These are phyloP conservation scores for Drosophila sturtevanti DNA, from an alignment of 1,140 invertebrate species.

Conservation along the genomic window DNA sequence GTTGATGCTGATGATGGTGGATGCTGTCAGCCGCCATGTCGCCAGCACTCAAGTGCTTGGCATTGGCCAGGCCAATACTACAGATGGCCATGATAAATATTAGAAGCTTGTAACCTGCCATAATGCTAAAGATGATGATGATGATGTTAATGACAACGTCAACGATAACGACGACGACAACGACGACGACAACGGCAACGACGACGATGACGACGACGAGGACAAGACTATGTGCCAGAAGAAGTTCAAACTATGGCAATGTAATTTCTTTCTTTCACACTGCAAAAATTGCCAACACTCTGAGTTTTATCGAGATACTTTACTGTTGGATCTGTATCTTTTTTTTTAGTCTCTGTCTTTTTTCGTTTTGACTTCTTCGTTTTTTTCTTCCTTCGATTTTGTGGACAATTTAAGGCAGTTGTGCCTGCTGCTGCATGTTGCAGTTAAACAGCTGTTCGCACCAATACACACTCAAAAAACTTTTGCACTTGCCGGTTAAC, in stretches of 20 bases:
- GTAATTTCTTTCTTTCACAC: no score
- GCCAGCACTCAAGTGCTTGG: slow-evolving; percentile 55
- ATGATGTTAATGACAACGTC: no score
- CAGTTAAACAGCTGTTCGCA: slow-evolving; percentile 68
- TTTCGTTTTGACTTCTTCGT: not conserved
- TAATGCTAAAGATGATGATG: slow-evolving; percentile 22
- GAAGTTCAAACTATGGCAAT: not conserved
- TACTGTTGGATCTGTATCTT: not conserved
- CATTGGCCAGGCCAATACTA: slow-evolving; percentile 35
- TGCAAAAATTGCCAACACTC: no score
- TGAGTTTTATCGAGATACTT: not conserved
- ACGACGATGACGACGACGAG: no score
- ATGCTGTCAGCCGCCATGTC: slow-evolving; percentile 26
- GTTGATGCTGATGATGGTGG: slow-evolving; percentile 51
- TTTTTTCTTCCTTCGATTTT: no score
- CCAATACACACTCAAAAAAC: slow-evolving; percentile 50
- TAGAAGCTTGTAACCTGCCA: slow-evolving; percentile 46
- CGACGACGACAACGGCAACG: no score
- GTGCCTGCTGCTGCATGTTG: slow-evolving; percentile 41
- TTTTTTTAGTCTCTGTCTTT: not conserved
- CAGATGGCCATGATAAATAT: slow-evolving; percentile 56
- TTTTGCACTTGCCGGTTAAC: slow-evolving; percentile 45
- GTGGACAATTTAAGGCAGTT: slow-evolving; percentile 25
- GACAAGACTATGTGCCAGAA: no score
- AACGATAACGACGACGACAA: no score